Percentiles rank a stretch among this genome's conserved stretches.
Evolutionary conservation across 2,888 invertebrate species (phyloP).

Genomic region (Pasiphila rectangulata): DNA sequence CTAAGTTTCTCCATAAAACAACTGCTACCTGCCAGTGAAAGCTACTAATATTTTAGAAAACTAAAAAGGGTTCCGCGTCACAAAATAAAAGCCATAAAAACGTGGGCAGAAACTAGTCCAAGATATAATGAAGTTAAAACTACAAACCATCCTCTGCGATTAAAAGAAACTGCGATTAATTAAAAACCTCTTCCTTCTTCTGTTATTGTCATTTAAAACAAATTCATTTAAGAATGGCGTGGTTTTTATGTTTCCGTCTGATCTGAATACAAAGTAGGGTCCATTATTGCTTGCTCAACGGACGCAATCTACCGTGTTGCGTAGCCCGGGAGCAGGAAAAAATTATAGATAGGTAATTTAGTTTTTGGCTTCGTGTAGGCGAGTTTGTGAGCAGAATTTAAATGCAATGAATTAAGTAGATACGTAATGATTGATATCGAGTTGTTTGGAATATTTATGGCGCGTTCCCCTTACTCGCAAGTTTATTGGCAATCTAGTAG

Average conservation of each 20-base stretch:
- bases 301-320: slow-evolving; percentile 37
- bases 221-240: too few species aligned
- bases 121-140: too few species aligned
- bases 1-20: too few species aligned
- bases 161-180: too few species aligned
- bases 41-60: too few species aligned
- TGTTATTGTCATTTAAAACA: not conserved
- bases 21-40: too few species aligned
- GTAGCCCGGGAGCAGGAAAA: slow-evolving; percentile 54
- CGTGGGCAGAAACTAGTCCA: too few species aligned
- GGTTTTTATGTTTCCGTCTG: too few species aligned
- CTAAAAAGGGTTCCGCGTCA: too few species aligned
- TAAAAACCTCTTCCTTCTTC: too few species aligned
- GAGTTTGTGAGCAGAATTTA: slow-evolving; percentile 8
- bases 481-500: not conserved
- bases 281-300: slow-evolving; percentile 8
- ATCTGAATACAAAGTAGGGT: slow-evolving; percentile 2
- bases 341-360: slow-evolving; percentile 26
- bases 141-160: too few species aligned
- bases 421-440: slow-evolving; percentile 4
- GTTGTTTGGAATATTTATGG: slow-evolving; percentile 6
- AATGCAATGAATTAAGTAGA: slow-evolving; percentile 9
- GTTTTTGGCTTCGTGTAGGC: slow-evolving; percentile 16
- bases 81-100: too few species aligned
- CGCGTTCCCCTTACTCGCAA: not conserved